Conservation (phyloP, 2,797 vertebrate species). For the Rhinella marina region DNA sequence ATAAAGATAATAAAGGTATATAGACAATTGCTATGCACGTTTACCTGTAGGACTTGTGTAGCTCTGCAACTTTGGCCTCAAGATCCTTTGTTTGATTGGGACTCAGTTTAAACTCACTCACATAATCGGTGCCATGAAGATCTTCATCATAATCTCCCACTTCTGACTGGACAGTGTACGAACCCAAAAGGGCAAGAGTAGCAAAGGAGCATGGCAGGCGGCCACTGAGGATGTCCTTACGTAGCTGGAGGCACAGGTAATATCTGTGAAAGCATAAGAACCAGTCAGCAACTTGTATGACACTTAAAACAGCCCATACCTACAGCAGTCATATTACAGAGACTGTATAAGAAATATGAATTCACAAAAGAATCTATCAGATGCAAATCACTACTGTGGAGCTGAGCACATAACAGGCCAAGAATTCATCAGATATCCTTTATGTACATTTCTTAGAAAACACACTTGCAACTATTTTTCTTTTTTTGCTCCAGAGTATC, state of each 20-base stretch:
- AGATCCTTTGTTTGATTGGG: slow-evolving; percentile 94
- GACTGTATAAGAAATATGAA: not conserved
- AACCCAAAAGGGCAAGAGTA: slow-evolving; percentile 91
- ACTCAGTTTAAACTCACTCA: slow-evolving; percentile 87
- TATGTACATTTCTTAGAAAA: too few species aligned
- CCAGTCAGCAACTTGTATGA: not conserved
- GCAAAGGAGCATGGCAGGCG: slow-evolving; percentile 95
- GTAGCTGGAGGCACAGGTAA: slow-evolving; percentile 93
- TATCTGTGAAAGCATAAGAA: slow-evolving; percentile 75
- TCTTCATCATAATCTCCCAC: slow-evolving; percentile 93
- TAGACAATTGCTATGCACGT: not conserved
- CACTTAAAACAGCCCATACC: not conserved
- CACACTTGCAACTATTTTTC: too few species aligned
- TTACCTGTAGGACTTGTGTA: slow-evolving; percentile 94
- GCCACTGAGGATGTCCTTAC: slow-evolving; percentile 89
- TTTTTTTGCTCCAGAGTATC: too few species aligned
- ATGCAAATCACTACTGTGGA: not conserved
- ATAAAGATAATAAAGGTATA: not conserved
- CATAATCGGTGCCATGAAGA: slow-evolving; percentile 85
- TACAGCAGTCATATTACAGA: not conserved
- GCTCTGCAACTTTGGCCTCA: slow-evolving; percentile 94
- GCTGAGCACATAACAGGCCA: too few species aligned
- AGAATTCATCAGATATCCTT: too few species aligned
- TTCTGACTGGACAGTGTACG: slow-evolving; percentile 95
- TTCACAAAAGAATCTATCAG: not conserved